Conservation (phyloP, 2,797 vertebrate species). For the Sebastes diploproa region DNA sequence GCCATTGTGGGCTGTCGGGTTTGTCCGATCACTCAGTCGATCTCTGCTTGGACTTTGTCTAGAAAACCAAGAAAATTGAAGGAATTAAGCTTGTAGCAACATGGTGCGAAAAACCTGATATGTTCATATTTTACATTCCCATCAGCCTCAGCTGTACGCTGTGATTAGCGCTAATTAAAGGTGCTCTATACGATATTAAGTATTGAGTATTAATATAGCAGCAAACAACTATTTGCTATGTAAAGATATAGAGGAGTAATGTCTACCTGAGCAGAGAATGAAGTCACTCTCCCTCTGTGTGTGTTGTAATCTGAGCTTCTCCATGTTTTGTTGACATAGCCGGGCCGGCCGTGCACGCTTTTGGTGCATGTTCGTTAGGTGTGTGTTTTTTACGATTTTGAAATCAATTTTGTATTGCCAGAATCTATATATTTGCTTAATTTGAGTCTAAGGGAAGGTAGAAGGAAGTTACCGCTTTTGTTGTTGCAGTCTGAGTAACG, state of each 20-base stretch:
- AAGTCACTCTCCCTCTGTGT: conserved; percentile 58
- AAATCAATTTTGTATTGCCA: too few species aligned
- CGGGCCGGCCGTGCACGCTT: too few species aligned
- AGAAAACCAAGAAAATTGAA: neutral
- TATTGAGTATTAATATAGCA: neutral
- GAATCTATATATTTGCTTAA: too few species aligned
- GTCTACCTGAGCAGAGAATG: neutral
- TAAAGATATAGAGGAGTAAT: neutral
- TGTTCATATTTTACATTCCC: neutral
- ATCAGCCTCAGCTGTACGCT: neutral
- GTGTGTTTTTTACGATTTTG: too few species aligned
- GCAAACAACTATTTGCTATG: neutral
- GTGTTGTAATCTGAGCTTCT: too few species aligned
- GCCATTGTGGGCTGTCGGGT: conserved; percentile 64
- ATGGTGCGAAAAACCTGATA: neutral
- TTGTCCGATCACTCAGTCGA: conserved; percentile 78
- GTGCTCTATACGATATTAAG: neutral
- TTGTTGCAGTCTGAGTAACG: too few species aligned
- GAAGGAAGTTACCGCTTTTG: too few species aligned
- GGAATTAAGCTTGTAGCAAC: neutral
- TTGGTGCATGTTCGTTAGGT: too few species aligned
- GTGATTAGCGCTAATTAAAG: neutral
- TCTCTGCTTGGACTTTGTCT: conserved; percentile 86
- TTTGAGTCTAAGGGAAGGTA: too few species aligned
- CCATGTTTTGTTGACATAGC: too few species aligned